These are phyloP conservation scores for Rhamphomyia laevipes DNA, from an alignment of 2,888 invertebrate genomes.

Conservation along the genomic window DNA sequence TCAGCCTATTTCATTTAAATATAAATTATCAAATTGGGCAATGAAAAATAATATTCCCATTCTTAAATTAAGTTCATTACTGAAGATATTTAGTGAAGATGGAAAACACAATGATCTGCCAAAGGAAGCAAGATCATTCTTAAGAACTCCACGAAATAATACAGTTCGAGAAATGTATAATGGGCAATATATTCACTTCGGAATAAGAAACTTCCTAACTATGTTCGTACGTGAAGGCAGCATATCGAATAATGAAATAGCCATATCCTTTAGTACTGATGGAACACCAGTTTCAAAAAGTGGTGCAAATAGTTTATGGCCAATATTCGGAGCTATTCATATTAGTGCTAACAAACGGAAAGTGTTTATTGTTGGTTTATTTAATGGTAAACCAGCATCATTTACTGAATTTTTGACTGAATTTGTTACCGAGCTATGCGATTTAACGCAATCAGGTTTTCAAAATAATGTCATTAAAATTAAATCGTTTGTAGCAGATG, in stretches of 20 bases:
- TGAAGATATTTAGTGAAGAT: not conserved
- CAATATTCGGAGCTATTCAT: not conserved
- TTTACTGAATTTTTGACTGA: not conserved
- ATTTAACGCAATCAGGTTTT: not conserved
- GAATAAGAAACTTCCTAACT: not conserved
- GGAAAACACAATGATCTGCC: not conserved
- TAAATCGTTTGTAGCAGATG: not conserved
- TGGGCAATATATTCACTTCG: not conserved
- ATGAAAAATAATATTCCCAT: not conserved
- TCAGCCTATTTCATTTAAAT: not conserved
- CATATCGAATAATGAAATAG: not conserved
- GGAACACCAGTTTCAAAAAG: not conserved
- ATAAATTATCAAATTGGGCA: not conserved
- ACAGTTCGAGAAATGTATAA: not conserved
- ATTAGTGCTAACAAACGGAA: fast-evolving
- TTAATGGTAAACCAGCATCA: not conserved
- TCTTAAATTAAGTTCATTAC: not conserved
- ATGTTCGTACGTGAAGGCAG: not conserved
- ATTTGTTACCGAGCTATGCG: not conserved
- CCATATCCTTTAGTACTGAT: not conserved
- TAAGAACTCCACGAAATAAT: not conserved
- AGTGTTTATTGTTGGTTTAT: not conserved
- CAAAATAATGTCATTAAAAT: not conserved
- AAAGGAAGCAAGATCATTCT: not conserved
- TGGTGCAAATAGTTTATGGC: not conserved